These are phyloP conservation scores for Tryphoninae sp. DNA, from an alignment of 2,888 invertebrate species.

Conservation along the genomic window DNA sequence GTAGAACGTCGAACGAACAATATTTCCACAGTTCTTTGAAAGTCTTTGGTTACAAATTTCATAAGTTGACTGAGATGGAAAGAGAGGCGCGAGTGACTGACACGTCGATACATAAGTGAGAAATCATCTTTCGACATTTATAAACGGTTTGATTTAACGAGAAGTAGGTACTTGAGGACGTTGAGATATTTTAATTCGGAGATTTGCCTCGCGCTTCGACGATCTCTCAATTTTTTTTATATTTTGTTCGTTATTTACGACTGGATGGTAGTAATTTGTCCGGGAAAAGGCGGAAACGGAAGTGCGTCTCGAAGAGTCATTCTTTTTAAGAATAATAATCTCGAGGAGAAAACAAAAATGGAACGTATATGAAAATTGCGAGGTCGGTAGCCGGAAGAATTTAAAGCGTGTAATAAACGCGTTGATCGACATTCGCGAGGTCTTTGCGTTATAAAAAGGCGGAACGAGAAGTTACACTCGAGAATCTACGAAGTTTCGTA, in stretches of 20 bases:
- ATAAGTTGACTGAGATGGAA: constrained; percentile 29
- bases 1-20: constrained; percentile 14
- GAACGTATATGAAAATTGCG: background rate
- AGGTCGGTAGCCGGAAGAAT: background rate
- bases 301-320: background rate
- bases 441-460: background rate
- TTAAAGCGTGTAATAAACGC: background rate
- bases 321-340: background rate
- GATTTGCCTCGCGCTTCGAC: background rate
- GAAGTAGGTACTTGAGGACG: background rate
- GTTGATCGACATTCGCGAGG: background rate
- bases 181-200: constrained; percentile 5
- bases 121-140: constrained; percentile 27
- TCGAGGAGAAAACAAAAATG: background rate
- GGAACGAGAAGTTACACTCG: constrained; percentile 1
- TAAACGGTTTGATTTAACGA: background rate
- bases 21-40: constrained; percentile 37
- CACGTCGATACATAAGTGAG: constrained; percentile 17
- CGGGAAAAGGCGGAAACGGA: constrained; percentile 26
- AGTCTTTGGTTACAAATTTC: constrained; percentile 23
- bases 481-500: background rate
- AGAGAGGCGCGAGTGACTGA: constrained; percentile 17
- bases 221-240: background rate
- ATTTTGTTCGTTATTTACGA: constrained; percentile 3
- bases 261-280: constrained; percentile 14